phyloP scores from a whole-genome alignment of 30 jellyfish, hydroid and myxozoan species.

The Morbakka virulenta region DNA sequence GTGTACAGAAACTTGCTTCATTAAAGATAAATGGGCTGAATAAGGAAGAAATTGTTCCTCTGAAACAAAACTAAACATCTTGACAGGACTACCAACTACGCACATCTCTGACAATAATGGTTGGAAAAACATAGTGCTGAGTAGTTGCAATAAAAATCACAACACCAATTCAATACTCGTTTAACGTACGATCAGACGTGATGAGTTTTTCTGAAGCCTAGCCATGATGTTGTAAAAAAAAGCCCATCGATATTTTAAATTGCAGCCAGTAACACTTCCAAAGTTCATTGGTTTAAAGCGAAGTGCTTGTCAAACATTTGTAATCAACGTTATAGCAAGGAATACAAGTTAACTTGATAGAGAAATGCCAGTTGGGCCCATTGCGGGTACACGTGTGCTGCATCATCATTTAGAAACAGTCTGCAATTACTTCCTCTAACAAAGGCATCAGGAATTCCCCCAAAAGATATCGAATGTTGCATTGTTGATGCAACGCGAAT shows the following conservation, averaged over 20 bases:
- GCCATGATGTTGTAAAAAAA: slow-evolving; percentile 44
- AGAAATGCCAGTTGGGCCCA: slow-evolving; percentile 31
- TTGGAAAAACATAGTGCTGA: slow-evolving; percentile 45
- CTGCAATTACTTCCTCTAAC: slow-evolving; percentile 22
- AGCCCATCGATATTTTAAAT: slow-evolving; percentile 40
- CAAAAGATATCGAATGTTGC: slow-evolving; percentile 21
- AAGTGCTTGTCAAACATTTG: slow-evolving; percentile 26
- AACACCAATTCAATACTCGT: slow-evolving; percentile 40
- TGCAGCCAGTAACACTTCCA: slow-evolving; percentile 16
- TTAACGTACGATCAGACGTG: slow-evolving; percentile 41
- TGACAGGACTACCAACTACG: slow-evolving; percentile 41
- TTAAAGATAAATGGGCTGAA: slow-evolving; percentile 42
- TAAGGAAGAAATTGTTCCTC: slow-evolving; percentile 35
- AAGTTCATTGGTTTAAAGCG: slow-evolving; percentile 1
- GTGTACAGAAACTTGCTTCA: slow-evolving; percentile 47
- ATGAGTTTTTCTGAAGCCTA: slow-evolving; percentile 28
- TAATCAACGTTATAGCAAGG: slow-evolving; percentile 7
- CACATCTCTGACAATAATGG: slow-evolving; percentile 34
- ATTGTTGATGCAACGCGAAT: slow-evolving; percentile 42
- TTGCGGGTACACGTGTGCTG: slow-evolving; percentile 19
- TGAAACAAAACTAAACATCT: slow-evolving; percentile 34
- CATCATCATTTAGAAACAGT: background rate
- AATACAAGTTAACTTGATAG: slow-evolving; percentile 13
- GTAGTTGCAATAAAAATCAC: slow-evolving; percentile 50
- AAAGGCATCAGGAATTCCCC: slow-evolving; percentile 19